Base-by-base conservation (phyloP, 2,113 vertebrate species). In the Aspidoscelis tigris region DNA sequence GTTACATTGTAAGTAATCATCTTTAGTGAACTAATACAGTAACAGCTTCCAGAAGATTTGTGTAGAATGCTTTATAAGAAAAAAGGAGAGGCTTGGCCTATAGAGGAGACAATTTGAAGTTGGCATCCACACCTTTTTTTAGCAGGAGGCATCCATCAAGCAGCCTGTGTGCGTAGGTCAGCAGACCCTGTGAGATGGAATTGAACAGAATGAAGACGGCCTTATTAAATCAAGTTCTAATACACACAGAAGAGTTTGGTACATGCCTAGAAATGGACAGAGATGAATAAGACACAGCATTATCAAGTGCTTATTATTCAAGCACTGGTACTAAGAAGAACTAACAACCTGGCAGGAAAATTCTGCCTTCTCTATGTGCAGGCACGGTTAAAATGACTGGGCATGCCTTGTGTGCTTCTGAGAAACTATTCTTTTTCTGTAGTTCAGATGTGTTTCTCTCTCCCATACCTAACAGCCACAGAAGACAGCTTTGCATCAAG, bases 251-350 rank as follows among this genome's bases (percentile, higher is more conserved):
- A 58, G 47, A 69, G 81, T 55, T 73, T 58, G 69, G 44, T 87
- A 83, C 76, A 79, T 83, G 76, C 76, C 70, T 82, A 33, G 81
- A 61, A 77, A 69, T 82, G 53, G 44, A 66, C 74, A 71, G 53
- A 83, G 74, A 83, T 78, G 75, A 74, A 83, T 65, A 50, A n/a
- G 74, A 76, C 44, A 77, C 39, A 26, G 64, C 47, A 22, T 87
- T 83, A 68, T 75, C 55, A 83, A 55, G 50, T 74, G 72, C 39
- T 87, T 83, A 75, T 83, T 87, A 83, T 78, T 86, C 80, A 86
- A 66, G 58, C 39, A 44, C 76, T 78, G 44, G 44, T 22, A 53
- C 58, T 66, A 82, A 82, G 75, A 22, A 66, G n/a, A 72, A 50
- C 22, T 86, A 53, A 78, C 58, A 78, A 66, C 58, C 26, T 39